Evolutionary conservation across 1,140 invertebrate species (phyloP).

Genomic region (Gryon sp.): DNA sequence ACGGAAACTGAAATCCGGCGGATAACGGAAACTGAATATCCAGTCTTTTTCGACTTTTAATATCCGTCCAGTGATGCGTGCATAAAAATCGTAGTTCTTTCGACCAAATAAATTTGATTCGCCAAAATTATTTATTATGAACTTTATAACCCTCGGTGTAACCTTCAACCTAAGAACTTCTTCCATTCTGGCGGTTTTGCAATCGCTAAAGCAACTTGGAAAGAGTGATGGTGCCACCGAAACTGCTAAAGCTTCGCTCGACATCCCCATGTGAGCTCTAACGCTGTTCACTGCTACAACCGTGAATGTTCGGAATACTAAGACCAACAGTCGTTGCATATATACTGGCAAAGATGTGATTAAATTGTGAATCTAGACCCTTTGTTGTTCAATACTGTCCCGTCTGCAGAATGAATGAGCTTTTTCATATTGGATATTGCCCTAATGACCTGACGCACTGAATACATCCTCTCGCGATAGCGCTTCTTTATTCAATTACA

Average conservation of each 20-base stretch:
- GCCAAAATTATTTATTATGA: conserved; percentile 98
- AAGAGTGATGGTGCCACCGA: conserved; percentile 99
- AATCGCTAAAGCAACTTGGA: conserved; percentile 95
- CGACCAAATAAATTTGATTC: conserved; percentile 95
- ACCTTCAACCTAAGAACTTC: conserved; percentile 96
- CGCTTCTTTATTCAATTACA: conserved; percentile 97
- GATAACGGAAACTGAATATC: conserved; percentile 96
- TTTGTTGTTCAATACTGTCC: conserved; percentile 92
- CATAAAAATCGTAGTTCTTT: conserved; percentile 98
- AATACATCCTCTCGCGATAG: conserved; percentile 96
- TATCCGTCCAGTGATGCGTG: conserved; percentile 94
- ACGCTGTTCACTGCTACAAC: conserved; percentile 96
- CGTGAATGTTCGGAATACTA: conserved; percentile 98
- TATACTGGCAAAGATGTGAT: conserved; percentile 92
- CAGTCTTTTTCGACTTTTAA: conserved; percentile 95
- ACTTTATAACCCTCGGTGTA: conserved; percentile 95
- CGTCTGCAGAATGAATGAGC: conserved; percentile 94
- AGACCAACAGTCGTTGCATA: conserved; percentile 94
- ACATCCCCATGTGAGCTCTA: conserved; percentile 94
- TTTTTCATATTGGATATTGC: conserved; percentile 98
- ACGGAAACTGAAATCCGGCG: conserved; percentile 88
- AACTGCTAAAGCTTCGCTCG: conserved; percentile 95
- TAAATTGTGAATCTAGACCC: conserved; percentile 94
- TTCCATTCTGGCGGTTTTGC: conserved; percentile 95
- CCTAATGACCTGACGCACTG: conserved; percentile 95